Evolutionary conservation across 2,888 invertebrate species (phyloP), one percentile per base, ranked within the genome.

Genomic region (Deroplatys truncata): DNA sequence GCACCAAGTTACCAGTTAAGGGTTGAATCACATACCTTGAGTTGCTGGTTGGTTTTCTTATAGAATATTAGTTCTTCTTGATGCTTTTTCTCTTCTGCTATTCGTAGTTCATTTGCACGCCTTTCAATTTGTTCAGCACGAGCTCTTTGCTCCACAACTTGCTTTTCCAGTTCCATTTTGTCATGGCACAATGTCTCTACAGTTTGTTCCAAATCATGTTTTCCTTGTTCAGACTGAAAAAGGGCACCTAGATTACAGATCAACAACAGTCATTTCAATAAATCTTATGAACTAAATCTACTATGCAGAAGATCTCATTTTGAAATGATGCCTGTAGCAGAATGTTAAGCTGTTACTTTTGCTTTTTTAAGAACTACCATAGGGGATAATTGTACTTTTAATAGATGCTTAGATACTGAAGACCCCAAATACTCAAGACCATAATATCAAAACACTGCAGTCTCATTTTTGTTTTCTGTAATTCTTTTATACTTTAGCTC

Each of bases 41-140:
- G 94, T 93, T 99, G 98, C 91, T 97, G 97, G 93, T 98, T 99
- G 1, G 98, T 98, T 93, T 98, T 97, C 94, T 98, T 98, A 90
- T 98, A 94, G 92, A 98, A 98, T 88, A 97, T 95, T 88, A 98
- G 96, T 93, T 99, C 99, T 93, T 99, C 99, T 83, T 96, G 96
- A 92, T 98, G 98, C 92, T 98, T 98, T 93, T 98, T 98, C 93
- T 98, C 98, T 92, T 98, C 98, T 0, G 98, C 98, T 87, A 97
- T 96, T 28, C 98, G 94, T 90, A 98, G 94, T 92, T 99, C 98
- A 0, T 96, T 96, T 43, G 97, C 96, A 91, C 98, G 95, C 90
- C 97, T 95, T 92, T 98, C 98, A 82, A 97, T 95, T 92, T 98
- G 97, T 91, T 98, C 98, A 8, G 97, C 96, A 92, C 96, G 96